Evolutionary conservation across 2,888 invertebrate genomes (phyloP).

Genomic region (Drosophila lacicola): DNA sequence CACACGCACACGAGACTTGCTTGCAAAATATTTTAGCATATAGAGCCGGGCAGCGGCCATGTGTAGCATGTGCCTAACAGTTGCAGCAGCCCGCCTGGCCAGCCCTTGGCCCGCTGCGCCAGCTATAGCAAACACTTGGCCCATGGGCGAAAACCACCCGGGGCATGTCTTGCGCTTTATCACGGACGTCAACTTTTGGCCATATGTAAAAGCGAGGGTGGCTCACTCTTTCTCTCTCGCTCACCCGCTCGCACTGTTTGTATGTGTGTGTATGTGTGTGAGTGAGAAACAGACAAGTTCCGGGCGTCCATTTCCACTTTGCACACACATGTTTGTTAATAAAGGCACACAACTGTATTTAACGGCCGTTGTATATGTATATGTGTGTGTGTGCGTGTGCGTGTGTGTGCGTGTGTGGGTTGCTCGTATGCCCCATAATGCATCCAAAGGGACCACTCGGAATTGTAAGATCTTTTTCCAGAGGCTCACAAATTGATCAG

Average conservation of each 20-base stretch:
- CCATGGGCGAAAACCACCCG: conserved; percentile 65
- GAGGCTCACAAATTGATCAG: conserved; percentile 18
- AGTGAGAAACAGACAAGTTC: not conserved
- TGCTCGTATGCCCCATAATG: conserved; percentile 1
- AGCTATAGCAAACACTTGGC: conserved; percentile 6
- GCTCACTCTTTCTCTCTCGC: conserved; percentile 28
- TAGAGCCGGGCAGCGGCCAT: conserved; percentile 53
- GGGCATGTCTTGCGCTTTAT: conserved; percentile 59
- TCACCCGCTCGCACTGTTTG: not conserved
- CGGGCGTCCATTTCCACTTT: not conserved
- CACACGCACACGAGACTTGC: conserved; percentile 23
- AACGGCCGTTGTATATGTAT: conserved; percentile 29
- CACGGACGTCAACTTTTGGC: conserved; percentile 70
- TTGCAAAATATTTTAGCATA: conserved; percentile 63
- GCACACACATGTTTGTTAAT: not conserved
- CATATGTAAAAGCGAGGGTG: conserved; percentile 79
- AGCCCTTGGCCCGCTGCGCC: conserved; percentile 1
- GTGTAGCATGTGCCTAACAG: conserved; percentile 52
- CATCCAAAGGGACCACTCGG: too few relatives aligned
- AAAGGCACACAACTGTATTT: conserved; percentile 13
- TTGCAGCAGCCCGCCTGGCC: conserved; percentile 6
- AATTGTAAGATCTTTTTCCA: too few relatives aligned
- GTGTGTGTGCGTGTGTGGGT: conserved; percentile 25
- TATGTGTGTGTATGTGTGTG: conserved; percentile 11
- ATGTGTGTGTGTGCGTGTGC: not conserved